These are phyloP conservation scores for Paramormyrops kingsleyae DNA, from an alignment of 2,113 vertebrate species.

Conservation along the genomic window DNA sequence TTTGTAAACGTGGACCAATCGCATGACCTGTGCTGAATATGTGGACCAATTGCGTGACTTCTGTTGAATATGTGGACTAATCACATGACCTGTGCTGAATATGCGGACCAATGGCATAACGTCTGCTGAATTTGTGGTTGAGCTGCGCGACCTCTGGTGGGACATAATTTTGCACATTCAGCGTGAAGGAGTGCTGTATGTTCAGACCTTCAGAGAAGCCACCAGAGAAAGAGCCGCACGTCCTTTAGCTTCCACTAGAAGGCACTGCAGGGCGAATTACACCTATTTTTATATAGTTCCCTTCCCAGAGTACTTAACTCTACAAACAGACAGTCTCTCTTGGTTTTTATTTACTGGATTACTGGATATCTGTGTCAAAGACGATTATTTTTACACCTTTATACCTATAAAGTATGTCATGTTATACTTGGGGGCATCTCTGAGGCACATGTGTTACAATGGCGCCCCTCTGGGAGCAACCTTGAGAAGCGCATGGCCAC, in stretches of 20 bases:
- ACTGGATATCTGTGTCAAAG: conserved; percentile 6
- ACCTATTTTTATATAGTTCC: background rate
- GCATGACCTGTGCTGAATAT: background rate
- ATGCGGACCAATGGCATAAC: background rate
- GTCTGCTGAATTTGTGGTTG: background rate
- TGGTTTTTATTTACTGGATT: background rate
- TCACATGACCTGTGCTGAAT: background rate
- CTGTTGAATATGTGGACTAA: background rate
- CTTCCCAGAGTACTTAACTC: background rate
- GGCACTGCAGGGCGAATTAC: background rate
- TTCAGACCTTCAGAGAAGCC: background rate
- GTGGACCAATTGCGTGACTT: background rate
- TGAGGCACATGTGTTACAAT: background rate
- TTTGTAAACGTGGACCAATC: background rate
- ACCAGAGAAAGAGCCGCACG: background rate
- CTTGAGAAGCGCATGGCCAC: background rate
- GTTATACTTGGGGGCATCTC: background rate
- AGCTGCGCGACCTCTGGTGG: background rate
- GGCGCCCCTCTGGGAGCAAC: background rate
- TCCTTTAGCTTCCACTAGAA: background rate
- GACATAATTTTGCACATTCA: background rate
- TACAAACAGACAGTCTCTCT: background rate
- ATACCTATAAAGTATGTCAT: background rate
- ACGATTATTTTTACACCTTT: background rate
- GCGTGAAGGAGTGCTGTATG: background rate